phyloP scores from a whole-genome alignment of 1,140 invertebrate genomes.

The Drosophila fuyamai region DNA sequence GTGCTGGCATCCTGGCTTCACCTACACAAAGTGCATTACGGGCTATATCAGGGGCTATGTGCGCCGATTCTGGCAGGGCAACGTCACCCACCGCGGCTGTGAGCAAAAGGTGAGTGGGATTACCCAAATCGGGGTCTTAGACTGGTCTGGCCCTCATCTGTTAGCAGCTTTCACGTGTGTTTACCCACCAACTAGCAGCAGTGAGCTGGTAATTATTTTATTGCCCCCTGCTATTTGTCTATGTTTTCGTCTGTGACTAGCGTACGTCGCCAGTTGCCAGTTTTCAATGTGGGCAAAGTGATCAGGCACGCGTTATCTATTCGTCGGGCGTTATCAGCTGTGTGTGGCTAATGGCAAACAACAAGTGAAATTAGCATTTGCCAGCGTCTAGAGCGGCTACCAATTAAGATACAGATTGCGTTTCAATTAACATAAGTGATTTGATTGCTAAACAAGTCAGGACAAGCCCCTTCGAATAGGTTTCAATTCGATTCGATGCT shows the following conservation, averaged over 20 bases:
- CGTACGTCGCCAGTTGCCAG: slow-evolving; percentile 10
- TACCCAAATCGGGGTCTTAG: slow-evolving; percentile 10
- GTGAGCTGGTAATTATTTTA: slow-evolving; percentile 36
- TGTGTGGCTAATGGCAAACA: slow-evolving; percentile 35
- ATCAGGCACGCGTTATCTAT: slow-evolving; percentile 56
- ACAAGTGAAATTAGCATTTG: slow-evolving; percentile 48
- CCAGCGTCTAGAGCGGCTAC: slow-evolving; percentile 9
- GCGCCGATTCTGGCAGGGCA: slow-evolving; percentile 94
- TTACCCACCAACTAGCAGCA: slow-evolving; percentile 12
- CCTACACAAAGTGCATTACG: slow-evolving; percentile 89
- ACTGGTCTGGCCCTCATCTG: slow-evolving; percentile 22
- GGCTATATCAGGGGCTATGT: slow-evolving; percentile 90
- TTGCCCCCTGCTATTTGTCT: slow-evolving; percentile 28
- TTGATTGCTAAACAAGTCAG: slow-evolving; percentile 31
- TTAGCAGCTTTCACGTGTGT: slow-evolving; percentile 13
- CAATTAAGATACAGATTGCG: slow-evolving; percentile 53
- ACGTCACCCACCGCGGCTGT: slow-evolving; percentile 92
- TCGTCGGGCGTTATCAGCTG: slow-evolving; percentile 52
- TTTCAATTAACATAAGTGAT: slow-evolving; percentile 47
- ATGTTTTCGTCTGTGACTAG: slow-evolving; percentile 17
- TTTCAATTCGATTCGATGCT: not conserved
- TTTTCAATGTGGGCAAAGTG: slow-evolving; percentile 11
- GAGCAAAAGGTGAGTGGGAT: slow-evolving; percentile 88
- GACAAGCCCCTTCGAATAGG: slow-evolving; percentile 31
- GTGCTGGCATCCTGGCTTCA: slow-evolving; percentile 94